A percentile compares a stretch with the other conserved stretches of the same genome.
Evolutionary conservation across 2,113 vertebrate genomes (phyloP).

Genomic region (Notiomystis cincta): DNA sequence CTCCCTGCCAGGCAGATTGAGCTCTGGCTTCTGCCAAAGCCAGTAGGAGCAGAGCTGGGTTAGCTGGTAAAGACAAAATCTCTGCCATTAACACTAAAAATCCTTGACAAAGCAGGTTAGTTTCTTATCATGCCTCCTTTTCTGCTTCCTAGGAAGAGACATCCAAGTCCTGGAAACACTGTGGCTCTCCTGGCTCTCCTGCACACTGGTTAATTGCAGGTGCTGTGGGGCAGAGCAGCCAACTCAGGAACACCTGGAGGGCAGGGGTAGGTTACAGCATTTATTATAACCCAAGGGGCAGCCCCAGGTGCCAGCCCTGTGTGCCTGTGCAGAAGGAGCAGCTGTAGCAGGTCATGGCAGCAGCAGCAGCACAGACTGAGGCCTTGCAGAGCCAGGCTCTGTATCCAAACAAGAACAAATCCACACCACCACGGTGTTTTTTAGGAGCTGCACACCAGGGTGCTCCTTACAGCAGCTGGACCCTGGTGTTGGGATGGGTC

Average conservation of each 20-base stretch:
- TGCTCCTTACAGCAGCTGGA: neutral
- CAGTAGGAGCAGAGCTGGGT: neutral
- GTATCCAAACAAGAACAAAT: neutral
- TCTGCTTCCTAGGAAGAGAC: neutral
- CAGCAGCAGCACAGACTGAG: neutral
- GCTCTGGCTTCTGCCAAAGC: neutral
- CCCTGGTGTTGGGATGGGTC: neutral
- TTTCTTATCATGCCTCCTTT: neutral
- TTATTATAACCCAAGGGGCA: neutral
- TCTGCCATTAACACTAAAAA: neutral
- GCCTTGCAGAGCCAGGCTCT: neutral
- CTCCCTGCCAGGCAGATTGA: neutral
- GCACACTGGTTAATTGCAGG: neutral
- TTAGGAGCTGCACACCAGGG: neutral
- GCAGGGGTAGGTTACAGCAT: neutral
- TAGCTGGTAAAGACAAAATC: neutral
- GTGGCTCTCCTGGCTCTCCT: no score
- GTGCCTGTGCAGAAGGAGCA: neutral
- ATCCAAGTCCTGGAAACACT: neutral
- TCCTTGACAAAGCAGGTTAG: neutral
- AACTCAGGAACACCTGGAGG: neutral
- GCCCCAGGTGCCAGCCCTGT: neutral
- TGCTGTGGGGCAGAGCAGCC: neutral
- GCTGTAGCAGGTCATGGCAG: neutral
- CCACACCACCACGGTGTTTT: rapidly evolving